Base-by-base conservation (phyloP, 2,797 vertebrate species). In the Lateolabrax maculatus region DNA sequence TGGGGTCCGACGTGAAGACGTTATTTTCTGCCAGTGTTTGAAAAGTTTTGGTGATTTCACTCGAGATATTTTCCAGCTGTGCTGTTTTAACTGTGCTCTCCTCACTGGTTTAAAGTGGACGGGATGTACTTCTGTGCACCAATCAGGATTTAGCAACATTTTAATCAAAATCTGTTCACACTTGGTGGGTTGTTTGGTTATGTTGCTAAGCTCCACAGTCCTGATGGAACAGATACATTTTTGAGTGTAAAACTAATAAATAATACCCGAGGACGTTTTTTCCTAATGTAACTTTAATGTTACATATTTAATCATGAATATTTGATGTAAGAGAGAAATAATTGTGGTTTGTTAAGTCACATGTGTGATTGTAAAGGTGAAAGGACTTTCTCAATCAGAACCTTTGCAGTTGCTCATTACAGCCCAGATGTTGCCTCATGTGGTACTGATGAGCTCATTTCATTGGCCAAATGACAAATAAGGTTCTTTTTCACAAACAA, bases 391-490 rank as follows among this genome's bases (percentile, higher is more conserved):
- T 85, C 71, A 73, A 69, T 79, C 75, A 52, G 49, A 52, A 53
- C 69, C 46, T 64, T 77, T 74, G 66, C 71, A 67, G 81, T 89
- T 90, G 88, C 74, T 83, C 86, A 84, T 90, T 76, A 76, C 80
- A 49, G 31, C 81, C 77, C 90, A 91, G 88, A 88, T 90, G 88
- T 92, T 91, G 81, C 86, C 80, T 92, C 88, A 87, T 80, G 88
- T 84, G 79, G 75, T 80, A 78, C 79, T 53, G 83, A 89, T 93
- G 90, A 93, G 83, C 85, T 93, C 89, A 93, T 86, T 80, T 84
- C 74, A 73, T 75, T 86, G 90, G 91, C 86, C 52, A 65, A 81
- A 51, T 9, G 87, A 88, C 89, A 90, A 87, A 79, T 89, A 79
- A 67, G 83, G 60, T 76, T 72, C 61, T 71, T 77, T 87, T 63